A percentile compares a stretch with the other conserved stretches of the same genome.
These are phyloP conservation scores for Anolis sagrei DNA, from an alignment of 2,113 vertebrate genomes.

Conservation along the genomic window DNA sequence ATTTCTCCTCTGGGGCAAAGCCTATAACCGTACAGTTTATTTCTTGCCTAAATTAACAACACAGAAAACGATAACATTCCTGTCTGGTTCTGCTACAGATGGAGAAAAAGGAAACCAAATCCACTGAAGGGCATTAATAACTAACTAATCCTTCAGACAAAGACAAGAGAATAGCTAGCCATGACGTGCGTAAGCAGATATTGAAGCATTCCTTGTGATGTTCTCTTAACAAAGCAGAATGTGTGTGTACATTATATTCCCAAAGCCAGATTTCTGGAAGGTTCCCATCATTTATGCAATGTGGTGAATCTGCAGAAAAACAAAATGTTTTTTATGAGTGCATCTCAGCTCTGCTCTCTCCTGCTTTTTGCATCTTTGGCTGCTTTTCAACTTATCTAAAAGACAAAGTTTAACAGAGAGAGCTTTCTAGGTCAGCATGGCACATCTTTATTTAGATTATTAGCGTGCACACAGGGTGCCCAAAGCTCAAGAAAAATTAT, in stretches of 20 bases:
- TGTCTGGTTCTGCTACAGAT: neutral
- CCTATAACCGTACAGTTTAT: neutral
- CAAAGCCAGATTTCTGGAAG: conserved; percentile 8
- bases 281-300: neutral
- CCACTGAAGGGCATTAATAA: neutral
- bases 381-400: neutral
- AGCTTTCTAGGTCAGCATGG: neutral
- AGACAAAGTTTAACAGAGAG: neutral
- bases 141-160: neutral
- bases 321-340: neutral
- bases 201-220: neutral
- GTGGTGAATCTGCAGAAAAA: neutral
- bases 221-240: conserved; percentile 3
- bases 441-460: conserved; percentile 3
- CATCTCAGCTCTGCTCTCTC: neutral
- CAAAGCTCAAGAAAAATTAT: neutral
- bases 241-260: neutral
- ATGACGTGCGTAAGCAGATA: conserved; percentile 34
- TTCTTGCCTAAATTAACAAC: conserved; percentile 7
- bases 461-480: neutral
- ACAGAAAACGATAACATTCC: too few relatives aligned
- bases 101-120: neutral
- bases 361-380: neutral
- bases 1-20: conserved; percentile 21
- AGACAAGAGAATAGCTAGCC: conserved; percentile 5